Evolutionary conservation across 2,113 vertebrate species (phyloP).

Genomic region (Cephalophus harveyi): DNA sequence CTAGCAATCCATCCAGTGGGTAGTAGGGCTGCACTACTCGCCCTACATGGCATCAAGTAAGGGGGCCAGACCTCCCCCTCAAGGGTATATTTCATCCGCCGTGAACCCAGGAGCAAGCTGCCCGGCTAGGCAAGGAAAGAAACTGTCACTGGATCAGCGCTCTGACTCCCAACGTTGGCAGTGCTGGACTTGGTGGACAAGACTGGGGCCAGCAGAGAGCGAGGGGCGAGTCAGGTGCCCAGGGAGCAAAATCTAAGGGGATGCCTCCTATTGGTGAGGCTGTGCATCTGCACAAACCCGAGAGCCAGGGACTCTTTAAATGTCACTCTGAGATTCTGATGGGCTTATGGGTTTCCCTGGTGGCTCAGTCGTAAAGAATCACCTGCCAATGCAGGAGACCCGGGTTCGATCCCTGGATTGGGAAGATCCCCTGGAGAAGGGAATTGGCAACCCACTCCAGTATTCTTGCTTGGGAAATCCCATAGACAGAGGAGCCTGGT

Average conservation of each 20-base stretch:
- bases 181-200: not conserved
- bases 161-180: not conserved
- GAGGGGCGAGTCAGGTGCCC: fast-evolving
- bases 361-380: not conserved
- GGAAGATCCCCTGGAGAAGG: not conserved
- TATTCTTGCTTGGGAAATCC: not conserved
- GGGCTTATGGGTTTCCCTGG: not conserved
- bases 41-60: not conserved
- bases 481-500: not conserved
- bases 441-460: not conserved
- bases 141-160: not conserved
- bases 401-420: not conserved
- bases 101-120: not conserved
- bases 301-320: not conserved
- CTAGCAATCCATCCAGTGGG: not conserved
- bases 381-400: not conserved
- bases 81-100: not conserved
- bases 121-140: not conserved
- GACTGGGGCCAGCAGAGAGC: not conserved
- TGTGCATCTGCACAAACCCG: fast-evolving
- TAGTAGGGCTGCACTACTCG: not conserved
- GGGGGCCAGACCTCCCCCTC: not conserved
- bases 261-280: not conserved
- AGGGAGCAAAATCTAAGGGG: not conserved
- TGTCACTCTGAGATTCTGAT: not conserved